Evolutionary conservation across 2,797 vertebrate genomes (phyloP).

Genomic region (Nyctalus aviator): DNA sequence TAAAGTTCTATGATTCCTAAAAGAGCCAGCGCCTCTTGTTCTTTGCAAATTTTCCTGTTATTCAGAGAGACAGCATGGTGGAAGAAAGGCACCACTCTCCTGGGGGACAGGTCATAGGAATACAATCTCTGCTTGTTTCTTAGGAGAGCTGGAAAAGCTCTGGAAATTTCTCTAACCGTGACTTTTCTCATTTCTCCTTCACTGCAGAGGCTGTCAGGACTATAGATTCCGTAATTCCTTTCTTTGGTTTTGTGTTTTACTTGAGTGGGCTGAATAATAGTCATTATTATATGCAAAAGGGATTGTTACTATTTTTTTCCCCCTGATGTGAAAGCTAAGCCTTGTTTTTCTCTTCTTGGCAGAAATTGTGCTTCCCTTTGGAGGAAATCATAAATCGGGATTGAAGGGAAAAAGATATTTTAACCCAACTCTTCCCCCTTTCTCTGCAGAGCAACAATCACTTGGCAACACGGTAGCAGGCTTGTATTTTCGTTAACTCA

Average conservation of each 20-base stretch:
- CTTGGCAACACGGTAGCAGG: conserved; percentile 1
- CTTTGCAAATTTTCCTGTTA: conserved; percentile 21
- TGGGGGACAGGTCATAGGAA: conserved; percentile 64
- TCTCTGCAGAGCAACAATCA: conserved; percentile 60
- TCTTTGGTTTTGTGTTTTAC: conserved; percentile 61
- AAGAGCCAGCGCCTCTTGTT: neutral
- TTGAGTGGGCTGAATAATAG: conserved; percentile 62
- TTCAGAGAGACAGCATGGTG: neutral
- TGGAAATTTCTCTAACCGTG: conserved; percentile 61
- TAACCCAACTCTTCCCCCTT: conserved; percentile 53
- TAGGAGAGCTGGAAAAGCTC: conserved; percentile 52
- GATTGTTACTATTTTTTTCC: neutral
- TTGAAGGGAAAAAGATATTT: conserved; percentile 64
- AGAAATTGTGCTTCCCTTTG: conserved; percentile 70
- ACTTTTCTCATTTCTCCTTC: conserved; percentile 37
- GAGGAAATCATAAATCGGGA: conserved; percentile 75
- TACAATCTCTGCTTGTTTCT: conserved; percentile 57
- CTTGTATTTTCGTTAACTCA: conserved; percentile 29
- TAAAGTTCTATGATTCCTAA: neutral
- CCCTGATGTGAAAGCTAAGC: conserved; percentile 58
- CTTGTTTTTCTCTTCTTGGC: conserved; percentile 65
- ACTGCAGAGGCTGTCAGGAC: conserved; percentile 38
- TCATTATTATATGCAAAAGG: conserved; percentile 66
- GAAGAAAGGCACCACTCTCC: neutral
- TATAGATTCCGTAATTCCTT: conserved; percentile 64